phyloP scores from a whole-genome alignment of 64 coral and sea anemone genomes.

The Astreopora myriophthalma region DNA sequence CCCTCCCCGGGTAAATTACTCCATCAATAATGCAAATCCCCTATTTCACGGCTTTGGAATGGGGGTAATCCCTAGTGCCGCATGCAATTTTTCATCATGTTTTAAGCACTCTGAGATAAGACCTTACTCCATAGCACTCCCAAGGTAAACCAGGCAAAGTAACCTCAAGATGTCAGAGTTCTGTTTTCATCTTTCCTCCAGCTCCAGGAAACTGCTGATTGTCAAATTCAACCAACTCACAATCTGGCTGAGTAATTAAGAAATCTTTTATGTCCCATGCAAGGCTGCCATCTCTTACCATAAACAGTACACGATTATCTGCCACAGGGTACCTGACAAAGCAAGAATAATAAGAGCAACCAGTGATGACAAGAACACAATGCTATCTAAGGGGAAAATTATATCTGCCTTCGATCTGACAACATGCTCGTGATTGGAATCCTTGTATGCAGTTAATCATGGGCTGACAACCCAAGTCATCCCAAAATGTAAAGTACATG shows the following conservation, averaged over 20 bases:
- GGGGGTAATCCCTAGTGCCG: too few species aligned
- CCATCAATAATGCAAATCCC: too few species aligned
- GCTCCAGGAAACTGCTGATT: constrained; percentile 96
- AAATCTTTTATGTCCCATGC: constrained; percentile 99
- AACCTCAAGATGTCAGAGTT: constrained; percentile 16
- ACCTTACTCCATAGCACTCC: too few species aligned
- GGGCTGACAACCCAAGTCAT: too few species aligned
- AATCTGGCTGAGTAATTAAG: constrained; percentile 91
- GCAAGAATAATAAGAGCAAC: not conserved
- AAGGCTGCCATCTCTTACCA: constrained; percentile 90
- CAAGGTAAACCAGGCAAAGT: not conserved
- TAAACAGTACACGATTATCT: constrained; percentile 83
- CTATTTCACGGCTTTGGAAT: too few species aligned
- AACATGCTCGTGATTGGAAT: too few species aligned
- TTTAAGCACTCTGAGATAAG: too few species aligned
- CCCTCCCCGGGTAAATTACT: too few species aligned
- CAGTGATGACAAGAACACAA: not conserved
- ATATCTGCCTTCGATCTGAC: too few species aligned
- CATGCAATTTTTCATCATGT: too few species aligned
- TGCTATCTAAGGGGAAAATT: not conserved
- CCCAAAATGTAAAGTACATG: too few species aligned
- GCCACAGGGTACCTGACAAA: constrained; percentile 90
- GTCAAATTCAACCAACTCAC: constrained; percentile 94
- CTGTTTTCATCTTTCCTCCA: constrained; percentile 57
- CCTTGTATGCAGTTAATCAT: too few species aligned